These are phyloP conservation scores for Phragmatobia fuliginosa DNA, from an alignment of 2,888 invertebrate genomes.

Conservation along the genomic window DNA sequence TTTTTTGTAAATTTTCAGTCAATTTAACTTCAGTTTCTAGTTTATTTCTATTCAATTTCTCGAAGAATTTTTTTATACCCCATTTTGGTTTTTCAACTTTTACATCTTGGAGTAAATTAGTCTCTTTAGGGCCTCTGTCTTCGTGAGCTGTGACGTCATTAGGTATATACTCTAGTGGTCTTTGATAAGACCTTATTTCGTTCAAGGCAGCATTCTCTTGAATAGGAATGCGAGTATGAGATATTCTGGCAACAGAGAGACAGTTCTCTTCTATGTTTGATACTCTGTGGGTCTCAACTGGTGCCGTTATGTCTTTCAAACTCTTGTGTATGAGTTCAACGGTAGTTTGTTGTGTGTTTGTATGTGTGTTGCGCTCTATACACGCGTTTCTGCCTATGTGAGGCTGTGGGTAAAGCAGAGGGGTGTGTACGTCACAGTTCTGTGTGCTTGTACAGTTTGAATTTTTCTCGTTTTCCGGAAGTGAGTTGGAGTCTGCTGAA, in stretches of 20 bases:
- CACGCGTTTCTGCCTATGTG: slow-evolving; percentile 95
- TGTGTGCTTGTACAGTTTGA: slow-evolving; percentile 66
- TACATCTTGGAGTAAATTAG: slow-evolving; percentile 75
- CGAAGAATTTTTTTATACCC: slow-evolving; percentile 79
- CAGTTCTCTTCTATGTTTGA: slow-evolving; percentile 67
- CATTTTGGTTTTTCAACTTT: slow-evolving; percentile 76
- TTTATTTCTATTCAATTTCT: slow-evolving; percentile 67
- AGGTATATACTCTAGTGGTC: slow-evolving; percentile 89
- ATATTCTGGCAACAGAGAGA: slow-evolving; percentile 72
- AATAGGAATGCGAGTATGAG: slow-evolving; percentile 51
- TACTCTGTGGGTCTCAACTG: slow-evolving; percentile 49
- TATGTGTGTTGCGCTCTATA: slow-evolving; percentile 89
- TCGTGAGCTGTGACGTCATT: slow-evolving; percentile 88
- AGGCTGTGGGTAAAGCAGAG: slow-evolving; percentile 88
- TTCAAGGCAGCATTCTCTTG: slow-evolving; percentile 69
- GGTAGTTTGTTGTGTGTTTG: slow-evolving; percentile 85
- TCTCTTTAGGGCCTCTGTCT: slow-evolving; percentile 75
- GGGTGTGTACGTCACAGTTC: slow-evolving; percentile 75
- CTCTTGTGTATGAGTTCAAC: slow-evolving; percentile 88
- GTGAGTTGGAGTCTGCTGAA: slow-evolving; percentile 50
- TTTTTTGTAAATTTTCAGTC: slow-evolving; percentile 64
- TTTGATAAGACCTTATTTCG: slow-evolving; percentile 76
- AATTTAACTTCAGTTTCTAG: slow-evolving; percentile 87
- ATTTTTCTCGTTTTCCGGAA: slow-evolving; percentile 72
- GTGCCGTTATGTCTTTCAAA: slow-evolving; percentile 83